phyloP scores from a whole-genome alignment of 2,888 invertebrate species.

The Drosophila phalerata region DNA sequence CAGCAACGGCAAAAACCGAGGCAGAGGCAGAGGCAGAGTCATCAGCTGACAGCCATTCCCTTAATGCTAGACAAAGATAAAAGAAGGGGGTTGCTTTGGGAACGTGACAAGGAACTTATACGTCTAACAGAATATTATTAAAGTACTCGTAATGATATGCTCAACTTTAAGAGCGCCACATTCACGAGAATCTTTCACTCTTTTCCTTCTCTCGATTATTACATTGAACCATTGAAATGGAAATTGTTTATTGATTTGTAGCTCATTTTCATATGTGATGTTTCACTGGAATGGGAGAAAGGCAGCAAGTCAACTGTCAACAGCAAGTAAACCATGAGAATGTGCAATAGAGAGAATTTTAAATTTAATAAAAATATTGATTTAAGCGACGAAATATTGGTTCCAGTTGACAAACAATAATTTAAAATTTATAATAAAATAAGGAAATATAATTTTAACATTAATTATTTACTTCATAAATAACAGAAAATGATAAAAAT shows the following conservation, averaged over 20 bases:
- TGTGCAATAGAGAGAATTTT: not conserved
- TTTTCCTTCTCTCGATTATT: not conserved
- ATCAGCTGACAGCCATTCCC: slow-evolving; percentile 65
- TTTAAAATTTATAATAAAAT: not conserved
- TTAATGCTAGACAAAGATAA: slow-evolving; percentile 63
- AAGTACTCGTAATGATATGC: slow-evolving; percentile 41
- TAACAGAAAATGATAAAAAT: too few relatives aligned
- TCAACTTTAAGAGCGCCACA: slow-evolving; percentile 28
- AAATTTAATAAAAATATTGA: not conserved
- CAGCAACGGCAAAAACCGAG: slow-evolving; percentile 24
- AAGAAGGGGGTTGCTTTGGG: slow-evolving; percentile 17
- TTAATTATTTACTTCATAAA: too few relatives aligned
- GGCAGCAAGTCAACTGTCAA: not conserved
- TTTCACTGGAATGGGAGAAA: slow-evolving; percentile 1
- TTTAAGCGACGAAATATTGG: not conserved
- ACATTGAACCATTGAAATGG: slow-evolving; percentile 19
- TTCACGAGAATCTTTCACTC: not conserved
- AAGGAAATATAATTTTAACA: not conserved
- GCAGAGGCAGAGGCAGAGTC: slow-evolving; percentile 20
- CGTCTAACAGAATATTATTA: slow-evolving; percentile 49
- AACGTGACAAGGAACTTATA: slow-evolving; percentile 63
- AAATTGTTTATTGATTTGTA: slow-evolving; percentile 32
- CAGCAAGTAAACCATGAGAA: not conserved
- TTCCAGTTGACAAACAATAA: not conserved
- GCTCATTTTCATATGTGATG: slow-evolving; percentile 11